phyloP scores from a whole-genome alignment of 30 jellyfish, hydroid and myxozoan species.

The Nemopilema nomurai region DNA sequence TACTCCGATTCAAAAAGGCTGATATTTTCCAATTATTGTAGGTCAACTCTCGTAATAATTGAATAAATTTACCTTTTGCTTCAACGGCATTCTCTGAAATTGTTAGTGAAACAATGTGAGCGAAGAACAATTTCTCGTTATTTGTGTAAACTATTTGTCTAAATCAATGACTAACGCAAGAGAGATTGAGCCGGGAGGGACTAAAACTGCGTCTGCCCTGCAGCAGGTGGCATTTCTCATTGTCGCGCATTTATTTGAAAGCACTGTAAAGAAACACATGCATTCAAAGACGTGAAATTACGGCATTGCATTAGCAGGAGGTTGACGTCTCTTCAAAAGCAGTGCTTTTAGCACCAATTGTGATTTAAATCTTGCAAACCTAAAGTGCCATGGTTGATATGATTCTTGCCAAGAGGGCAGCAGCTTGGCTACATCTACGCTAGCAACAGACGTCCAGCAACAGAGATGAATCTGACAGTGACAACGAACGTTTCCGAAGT shows the following conservation, averaged over 20 bases:
- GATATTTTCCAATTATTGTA: no score
- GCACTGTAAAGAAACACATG: not conserved
- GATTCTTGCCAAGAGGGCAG: not conserved
- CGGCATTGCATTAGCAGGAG: no score
- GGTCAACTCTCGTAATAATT: not conserved
- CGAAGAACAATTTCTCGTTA: not conserved
- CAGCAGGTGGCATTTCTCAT: not conserved
- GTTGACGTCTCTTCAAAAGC: no score
- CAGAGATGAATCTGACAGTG: not conserved
- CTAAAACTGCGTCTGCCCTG: no score
- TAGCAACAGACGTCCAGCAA: not conserved
- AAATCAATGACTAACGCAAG: not conserved
- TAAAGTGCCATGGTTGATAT: slow-evolving; percentile 39
- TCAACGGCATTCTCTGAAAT: not conserved
- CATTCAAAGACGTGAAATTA: not conserved
- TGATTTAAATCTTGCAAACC: slow-evolving; percentile 21
- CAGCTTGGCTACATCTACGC: not conserved
- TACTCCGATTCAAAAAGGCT: no score
- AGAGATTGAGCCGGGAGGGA: not conserved
- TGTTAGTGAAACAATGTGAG: not conserved
- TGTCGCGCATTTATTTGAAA: not conserved
- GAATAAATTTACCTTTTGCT: not conserved
- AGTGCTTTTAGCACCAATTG: no score
- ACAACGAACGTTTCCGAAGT: not conserved
- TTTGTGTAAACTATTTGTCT: not conserved